Base-by-base conservation (phyloP, 1,140 invertebrate species). In the Coboldia fuscipes region DNA sequence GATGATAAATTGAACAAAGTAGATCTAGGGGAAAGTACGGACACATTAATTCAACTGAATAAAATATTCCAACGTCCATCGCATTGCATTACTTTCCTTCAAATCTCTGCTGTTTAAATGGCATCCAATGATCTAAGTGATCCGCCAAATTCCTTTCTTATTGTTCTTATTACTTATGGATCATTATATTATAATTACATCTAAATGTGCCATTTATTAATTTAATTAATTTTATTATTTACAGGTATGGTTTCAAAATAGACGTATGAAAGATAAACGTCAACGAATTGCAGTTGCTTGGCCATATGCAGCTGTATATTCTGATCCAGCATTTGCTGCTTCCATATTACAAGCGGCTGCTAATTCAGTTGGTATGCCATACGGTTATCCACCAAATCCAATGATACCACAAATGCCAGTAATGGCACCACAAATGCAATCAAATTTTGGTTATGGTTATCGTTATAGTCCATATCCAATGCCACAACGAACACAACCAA, bases 181-280 rank as follows among this genome's bases (percentile, higher is more conserved):
- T n/a, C n/a, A n/a, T n/a, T n/a, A n/a, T n/a, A n/a, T n/a, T n/a
- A n/a, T n/a, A n/a, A n/a, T n/a, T n/a, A n/a, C n/a, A n/a, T n/a
- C n/a, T n/a, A n/a, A n/a, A n/a, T n/a, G n/a, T n/a, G n/a, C n/a
- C n/a, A n/a, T n/a, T n/a, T n/a, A n/a, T n/a, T n/a, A n/a, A n/a
- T n/a, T n/a, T n/a, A n/a, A n/a, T n/a, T n/a, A n/a, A n/a, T n/a
- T n/a, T n/a, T n/a, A n/a, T n/a, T n/a, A n/a, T n/a, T 59, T 54
- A 2, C 62, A 90, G 85, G 89, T 97, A 3, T 97, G 93, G 93
- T 97, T 97, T 51, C 93, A 97, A 68, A 97, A 97, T 47, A 69
- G 93, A 10, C 66, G 93, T n/a, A 97, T 97, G 93, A 97, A 97
- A 51, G 89, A 97, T 59, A 97, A 97, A 46, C 66, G 92, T 0